Evolutionary conservation across 2,888 invertebrate species (phyloP).

Genomic region (Strigamia crassipes): DNA sequence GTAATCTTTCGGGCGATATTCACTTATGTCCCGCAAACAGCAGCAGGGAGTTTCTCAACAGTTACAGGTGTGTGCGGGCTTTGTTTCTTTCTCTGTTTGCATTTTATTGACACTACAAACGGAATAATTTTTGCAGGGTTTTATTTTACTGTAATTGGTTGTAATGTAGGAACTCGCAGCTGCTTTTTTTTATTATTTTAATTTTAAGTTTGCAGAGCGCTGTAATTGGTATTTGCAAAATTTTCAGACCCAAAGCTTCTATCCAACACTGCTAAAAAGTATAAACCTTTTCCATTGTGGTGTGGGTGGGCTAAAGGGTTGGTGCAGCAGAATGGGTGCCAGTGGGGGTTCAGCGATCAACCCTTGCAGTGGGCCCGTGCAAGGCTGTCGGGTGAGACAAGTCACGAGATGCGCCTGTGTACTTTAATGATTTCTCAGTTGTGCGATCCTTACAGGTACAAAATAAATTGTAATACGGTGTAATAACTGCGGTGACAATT

Average conservation of each 20-base stretch:
- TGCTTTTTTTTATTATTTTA: conserved; percentile 1
- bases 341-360: conserved; percentile 63
- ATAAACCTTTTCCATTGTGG: conserved; percentile 51
- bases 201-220: neutral
- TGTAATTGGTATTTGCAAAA: neutral
- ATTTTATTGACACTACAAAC: too few species aligned
- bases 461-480: neutral
- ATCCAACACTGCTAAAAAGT: conserved; percentile 49
- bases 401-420: conserved; percentile 61
- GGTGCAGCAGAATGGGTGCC: conserved; percentile 54
- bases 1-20: conserved; percentile 6
- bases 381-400: conserved; percentile 60
- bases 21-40: conserved; percentile 31
- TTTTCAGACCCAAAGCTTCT: conserved; percentile 52
- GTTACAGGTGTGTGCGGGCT: conserved; percentile 39
- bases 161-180: neutral
- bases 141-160: neutral
- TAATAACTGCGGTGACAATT: neutral
- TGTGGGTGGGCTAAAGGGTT: conserved; percentile 52
- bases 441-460: conserved; percentile 33
- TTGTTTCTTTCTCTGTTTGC: neutral
- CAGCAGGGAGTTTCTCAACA: conserved; percentile 42
- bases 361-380: conserved; percentile 69
- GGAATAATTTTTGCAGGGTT: too few species aligned
- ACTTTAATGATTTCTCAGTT: conserved; percentile 52